phyloP scores from a whole-genome alignment of 1,140 invertebrate species.

The Cydia pomonella region DNA sequence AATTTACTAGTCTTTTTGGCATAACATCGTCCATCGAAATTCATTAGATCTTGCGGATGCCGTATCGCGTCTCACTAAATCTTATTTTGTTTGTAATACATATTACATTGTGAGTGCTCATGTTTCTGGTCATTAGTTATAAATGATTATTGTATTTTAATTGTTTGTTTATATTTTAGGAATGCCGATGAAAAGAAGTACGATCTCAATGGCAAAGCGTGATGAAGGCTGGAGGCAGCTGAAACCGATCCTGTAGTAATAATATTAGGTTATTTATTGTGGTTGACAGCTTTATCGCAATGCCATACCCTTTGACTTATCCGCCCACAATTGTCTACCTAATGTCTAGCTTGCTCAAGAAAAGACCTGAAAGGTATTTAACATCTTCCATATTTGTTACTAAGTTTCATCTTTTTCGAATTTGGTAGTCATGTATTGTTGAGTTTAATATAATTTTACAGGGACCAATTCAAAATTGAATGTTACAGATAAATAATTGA shows the following conservation, averaged over 20 bases:
- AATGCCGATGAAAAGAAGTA: conserved; percentile 73
- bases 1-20: background rate
- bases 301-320: conserved; percentile 2
- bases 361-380: background rate
- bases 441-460: background rate
- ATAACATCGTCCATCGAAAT: background rate
- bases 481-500: background rate
- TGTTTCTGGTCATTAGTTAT: conserved; percentile 30
- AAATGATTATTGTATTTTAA: conserved; percentile 36
- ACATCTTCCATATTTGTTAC: background rate
- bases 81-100: background rate
- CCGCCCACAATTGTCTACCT: conserved; percentile 1
- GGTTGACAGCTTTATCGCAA: conserved; percentile 20
- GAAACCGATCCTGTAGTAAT: conserved; percentile 1
- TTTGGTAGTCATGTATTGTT: background rate
- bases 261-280: conserved; percentile 16
- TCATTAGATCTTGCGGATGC: background rate
- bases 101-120: conserved; percentile 15
- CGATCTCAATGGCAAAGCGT: conserved; percentile 65
- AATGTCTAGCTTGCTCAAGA: conserved; percentile 10
- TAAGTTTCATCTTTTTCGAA: background rate
- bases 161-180: conserved; percentile 62
- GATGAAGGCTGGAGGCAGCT: conserved; percentile 42
- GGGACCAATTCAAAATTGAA: background rate
- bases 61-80: background rate